phyloP scores from a whole-genome alignment of 2,113 vertebrate species.

The Chaetops frenatus region DNA sequence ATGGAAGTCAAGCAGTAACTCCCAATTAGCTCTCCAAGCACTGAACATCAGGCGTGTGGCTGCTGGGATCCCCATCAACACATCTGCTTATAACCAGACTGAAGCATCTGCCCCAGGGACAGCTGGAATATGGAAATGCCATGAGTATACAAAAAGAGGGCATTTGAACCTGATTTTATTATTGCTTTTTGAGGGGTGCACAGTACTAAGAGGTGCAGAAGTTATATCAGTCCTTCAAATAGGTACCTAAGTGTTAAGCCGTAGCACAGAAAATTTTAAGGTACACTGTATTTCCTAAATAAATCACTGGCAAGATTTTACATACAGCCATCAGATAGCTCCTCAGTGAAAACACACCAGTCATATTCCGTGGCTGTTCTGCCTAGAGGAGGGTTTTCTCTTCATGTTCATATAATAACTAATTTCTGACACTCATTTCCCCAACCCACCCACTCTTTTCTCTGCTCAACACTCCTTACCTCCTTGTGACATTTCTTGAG shows the following conservation, averaged over 20 bases:
- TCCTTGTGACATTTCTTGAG: slow-evolving; percentile 86
- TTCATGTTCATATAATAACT: background rate
- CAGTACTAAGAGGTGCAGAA: background rate
- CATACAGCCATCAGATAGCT: background rate
- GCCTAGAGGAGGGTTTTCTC: background rate
- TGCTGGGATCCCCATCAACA: background rate
- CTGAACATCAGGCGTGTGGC: background rate
- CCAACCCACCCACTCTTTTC: background rate
- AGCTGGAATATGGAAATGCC: background rate
- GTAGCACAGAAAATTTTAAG: background rate
- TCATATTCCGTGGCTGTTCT: background rate
- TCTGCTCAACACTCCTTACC: slow-evolving; percentile 64
- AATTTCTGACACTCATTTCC: background rate
- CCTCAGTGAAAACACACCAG: background rate
- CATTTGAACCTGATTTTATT: background rate
- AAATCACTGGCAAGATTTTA: background rate
- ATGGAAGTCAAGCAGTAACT: background rate
- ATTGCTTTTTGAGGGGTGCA: background rate
- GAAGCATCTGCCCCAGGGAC: background rate
- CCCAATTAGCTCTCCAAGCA: background rate
- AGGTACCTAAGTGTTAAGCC: background rate
- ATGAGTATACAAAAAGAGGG: background rate
- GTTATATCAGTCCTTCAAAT: background rate
- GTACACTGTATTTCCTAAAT: background rate
- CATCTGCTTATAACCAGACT: background rate